Percentiles rank a stretch among this genome's conserved stretches.
These are phyloP conservation scores for Achlya flavicornis DNA, from an alignment of 2,888 invertebrate genomes.

Conservation along the genomic window DNA sequence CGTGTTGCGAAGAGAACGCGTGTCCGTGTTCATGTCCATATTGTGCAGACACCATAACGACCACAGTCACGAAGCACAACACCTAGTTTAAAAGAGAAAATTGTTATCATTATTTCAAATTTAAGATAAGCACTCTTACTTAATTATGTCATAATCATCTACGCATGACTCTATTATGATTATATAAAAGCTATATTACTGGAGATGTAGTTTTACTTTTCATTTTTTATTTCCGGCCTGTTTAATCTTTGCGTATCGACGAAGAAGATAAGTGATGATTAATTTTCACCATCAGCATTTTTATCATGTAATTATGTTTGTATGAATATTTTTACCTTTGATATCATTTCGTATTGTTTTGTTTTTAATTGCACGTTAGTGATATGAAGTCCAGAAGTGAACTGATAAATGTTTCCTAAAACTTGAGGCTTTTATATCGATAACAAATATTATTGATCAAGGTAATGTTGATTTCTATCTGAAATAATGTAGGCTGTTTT, in stretches of 20 bases:
- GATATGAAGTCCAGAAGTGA: constrained; percentile 25
- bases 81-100: constrained; percentile 24
- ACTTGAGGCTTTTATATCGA: constrained; percentile 49
- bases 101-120: background rate
- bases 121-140: background rate
- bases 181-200: too few species aligned
- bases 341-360: constrained; percentile 43
- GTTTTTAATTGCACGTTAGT: constrained; percentile 18
- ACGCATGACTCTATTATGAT: too few species aligned
- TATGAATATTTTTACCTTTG: constrained; percentile 42
- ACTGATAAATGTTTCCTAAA: constrained; percentile 41
- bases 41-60: constrained; percentile 29
- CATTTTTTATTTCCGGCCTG: too few species aligned
- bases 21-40: constrained; percentile 28
- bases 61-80: constrained; percentile 30
- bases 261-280: background rate
- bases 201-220: too few species aligned
- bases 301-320: background rate
- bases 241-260: too few species aligned
- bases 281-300: background rate
- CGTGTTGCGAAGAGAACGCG: constrained; percentile 47
- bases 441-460: constrained; percentile 37
- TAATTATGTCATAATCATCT: too few species aligned
- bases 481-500: constrained; percentile 23
- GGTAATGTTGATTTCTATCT: constrained; percentile 40